These are phyloP conservation scores for Drosophila monieri DNA, from an alignment of 2,888 invertebrate species.

Conservation along the genomic window DNA sequence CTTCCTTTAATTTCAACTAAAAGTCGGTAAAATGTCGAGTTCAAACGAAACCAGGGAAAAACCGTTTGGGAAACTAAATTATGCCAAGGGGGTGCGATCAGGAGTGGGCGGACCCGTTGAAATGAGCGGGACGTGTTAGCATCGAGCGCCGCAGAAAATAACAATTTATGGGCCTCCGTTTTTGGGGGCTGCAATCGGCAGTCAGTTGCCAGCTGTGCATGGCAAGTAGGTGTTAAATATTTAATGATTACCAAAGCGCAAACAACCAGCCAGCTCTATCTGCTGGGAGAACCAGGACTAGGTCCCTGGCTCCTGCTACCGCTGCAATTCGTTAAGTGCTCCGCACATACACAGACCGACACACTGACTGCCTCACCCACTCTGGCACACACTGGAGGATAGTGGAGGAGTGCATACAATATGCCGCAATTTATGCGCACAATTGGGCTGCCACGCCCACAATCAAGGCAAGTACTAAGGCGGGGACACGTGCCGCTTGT, in stretches of 20 bases:
- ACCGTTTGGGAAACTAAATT: constrained; percentile 23
- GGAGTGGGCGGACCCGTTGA: constrained; percentile 26
- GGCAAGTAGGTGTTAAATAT: constrained; percentile 67
- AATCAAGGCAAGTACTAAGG: constrained; percentile 11
- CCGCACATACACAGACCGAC: constrained; percentile 17
- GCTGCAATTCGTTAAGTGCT: constrained; percentile 61
- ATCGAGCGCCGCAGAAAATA: constrained; percentile 28
- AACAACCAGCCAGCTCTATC: constrained; percentile 29
- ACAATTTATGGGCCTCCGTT: constrained; percentile 33
- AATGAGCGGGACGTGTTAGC: constrained; percentile 42
- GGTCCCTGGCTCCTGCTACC: constrained; percentile 11
- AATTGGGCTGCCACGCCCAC: constrained; percentile 49
- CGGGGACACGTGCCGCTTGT: constrained; percentile 24
- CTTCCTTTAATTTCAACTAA: not conserved
- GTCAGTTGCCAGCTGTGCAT: constrained; percentile 33
- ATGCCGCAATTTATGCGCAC: constrained; percentile 53
- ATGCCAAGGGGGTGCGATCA: constrained; percentile 9
- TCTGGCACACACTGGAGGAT: constrained; percentile 4
- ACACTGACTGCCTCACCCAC: not conserved
- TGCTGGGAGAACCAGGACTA: constrained; percentile 8
- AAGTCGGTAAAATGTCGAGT: constrained; percentile 1
- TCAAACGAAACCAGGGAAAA: constrained; percentile 10
- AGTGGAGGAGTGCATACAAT: constrained; percentile 38
- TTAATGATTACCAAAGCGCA: constrained; percentile 59
- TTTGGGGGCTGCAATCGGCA: constrained; percentile 12